Evolutionary conservation across 35 echinoderm and acorn worm species (phyloP).

Genomic region (Diadema setosum): DNA sequence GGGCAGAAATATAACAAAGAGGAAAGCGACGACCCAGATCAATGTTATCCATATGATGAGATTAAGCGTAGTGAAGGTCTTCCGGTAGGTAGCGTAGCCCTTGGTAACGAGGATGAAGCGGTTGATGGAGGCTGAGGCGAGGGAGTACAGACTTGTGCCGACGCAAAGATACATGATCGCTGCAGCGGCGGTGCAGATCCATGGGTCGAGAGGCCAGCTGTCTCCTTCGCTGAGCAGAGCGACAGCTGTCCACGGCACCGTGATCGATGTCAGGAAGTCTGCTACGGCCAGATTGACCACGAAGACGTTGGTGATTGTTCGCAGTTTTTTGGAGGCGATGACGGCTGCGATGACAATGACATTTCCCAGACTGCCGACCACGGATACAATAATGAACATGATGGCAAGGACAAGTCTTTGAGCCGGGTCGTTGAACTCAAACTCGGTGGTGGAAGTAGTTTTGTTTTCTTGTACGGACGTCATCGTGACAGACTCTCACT

Average conservation of each 20-base stretch:
- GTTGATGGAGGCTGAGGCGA: conserved; percentile 34
- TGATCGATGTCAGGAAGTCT: conserved; percentile 16
- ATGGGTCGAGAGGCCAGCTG: background rate
- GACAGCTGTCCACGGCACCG: background rate
- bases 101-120: conserved; percentile 38
- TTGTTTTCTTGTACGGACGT: too few species aligned
- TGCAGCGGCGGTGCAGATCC: background rate
- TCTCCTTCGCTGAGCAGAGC: conserved; percentile 7
- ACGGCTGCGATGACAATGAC: conserved; percentile 27
- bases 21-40: conserved; percentile 12
- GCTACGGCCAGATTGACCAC: conserved; percentile 57
- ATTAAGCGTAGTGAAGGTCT: background rate
- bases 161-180: background rate
- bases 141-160: conserved; percentile 1
- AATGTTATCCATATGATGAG: background rate
- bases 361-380: conserved; percentile 21
- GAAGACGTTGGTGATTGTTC: conserved; percentile 59
- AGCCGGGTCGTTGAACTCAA: conserved; percentile 28
- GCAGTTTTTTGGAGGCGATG: conserved; percentile 42
- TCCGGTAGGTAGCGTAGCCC: background rate
- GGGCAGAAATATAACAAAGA: background rate
- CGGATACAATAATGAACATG: conserved; percentile 17
- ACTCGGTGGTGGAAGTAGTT: background rate
- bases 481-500: too few species aligned
- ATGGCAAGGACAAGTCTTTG: conserved; percentile 35